Percentiles rank a stretch among this genome's conserved stretches.
phyloP scores from a whole-genome alignment of 2,888 invertebrate species.

The Cynaeus angustus region DNA sequence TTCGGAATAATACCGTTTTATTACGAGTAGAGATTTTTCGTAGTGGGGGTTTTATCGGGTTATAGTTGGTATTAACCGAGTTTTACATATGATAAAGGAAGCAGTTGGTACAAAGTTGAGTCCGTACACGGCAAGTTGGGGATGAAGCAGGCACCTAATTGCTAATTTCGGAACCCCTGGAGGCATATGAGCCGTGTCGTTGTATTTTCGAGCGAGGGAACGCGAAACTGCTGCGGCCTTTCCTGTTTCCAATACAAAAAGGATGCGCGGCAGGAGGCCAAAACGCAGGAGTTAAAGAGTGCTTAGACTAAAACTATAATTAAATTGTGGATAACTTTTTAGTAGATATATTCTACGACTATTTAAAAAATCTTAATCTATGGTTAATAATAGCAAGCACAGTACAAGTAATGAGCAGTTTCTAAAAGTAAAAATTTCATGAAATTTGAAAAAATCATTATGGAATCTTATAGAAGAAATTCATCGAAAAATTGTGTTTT shows the following conservation, averaged over 20 bases:
- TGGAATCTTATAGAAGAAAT: constrained; percentile 11
- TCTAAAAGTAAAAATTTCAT: too few species aligned
- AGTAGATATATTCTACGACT: too few species aligned
- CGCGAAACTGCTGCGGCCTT: constrained; percentile 35
- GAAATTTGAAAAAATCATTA: not conserved
- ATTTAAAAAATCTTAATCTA: too few species aligned
- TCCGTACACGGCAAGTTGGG: constrained; percentile 53
- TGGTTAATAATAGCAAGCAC: too few species aligned
- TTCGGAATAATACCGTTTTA: not conserved
- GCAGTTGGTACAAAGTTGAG: constrained; percentile 55
- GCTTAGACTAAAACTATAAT: too few species aligned
- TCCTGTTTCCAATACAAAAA: constrained; percentile 44
- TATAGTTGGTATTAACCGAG: constrained; percentile 6
- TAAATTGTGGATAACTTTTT: too few species aligned
- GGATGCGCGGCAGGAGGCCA: constrained; percentile 16
- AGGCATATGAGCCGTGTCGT: constrained; percentile 55
- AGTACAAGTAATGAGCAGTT: too few species aligned
- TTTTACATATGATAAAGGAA: constrained; percentile 41
- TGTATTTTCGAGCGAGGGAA: constrained; percentile 46
- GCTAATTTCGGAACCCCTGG: constrained; percentile 56
- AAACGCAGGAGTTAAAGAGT: not conserved
- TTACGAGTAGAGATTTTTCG: not conserved
- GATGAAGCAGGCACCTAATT: constrained; percentile 57
- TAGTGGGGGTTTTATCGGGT: not conserved
- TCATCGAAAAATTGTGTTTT: constrained; percentile 6